A percentile compares a stretch with the other conserved stretches of the same genome.
These are phyloP conservation scores for Paramormyrops hopkinsi DNA, from an alignment of 2,797 vertebrate genomes.

Conservation along the genomic window DNA sequence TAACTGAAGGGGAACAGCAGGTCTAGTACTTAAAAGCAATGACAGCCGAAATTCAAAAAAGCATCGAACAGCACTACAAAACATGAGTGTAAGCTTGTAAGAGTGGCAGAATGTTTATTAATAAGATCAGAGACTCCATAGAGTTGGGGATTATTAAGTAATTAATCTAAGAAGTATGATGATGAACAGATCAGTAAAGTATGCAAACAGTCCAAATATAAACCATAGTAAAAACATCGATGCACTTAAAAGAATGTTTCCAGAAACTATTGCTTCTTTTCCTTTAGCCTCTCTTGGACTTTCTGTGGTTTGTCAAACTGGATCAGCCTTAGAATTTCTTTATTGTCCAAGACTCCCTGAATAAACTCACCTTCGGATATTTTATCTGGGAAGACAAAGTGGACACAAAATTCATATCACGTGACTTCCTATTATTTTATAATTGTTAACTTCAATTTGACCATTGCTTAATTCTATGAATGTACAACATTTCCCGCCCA, in stretches of 20 bases:
- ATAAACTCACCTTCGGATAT: constrained; percentile 82
- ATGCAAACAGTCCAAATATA: background rate
- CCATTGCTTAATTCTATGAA: background rate
- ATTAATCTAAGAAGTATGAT: background rate
- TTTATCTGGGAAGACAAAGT: constrained; percentile 63
- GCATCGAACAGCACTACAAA: background rate
- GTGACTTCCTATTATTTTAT: background rate
- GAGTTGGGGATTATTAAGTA: background rate
- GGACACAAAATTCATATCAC: background rate
- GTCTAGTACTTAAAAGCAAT: background rate
- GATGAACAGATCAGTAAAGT: background rate
- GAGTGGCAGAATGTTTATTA: background rate
- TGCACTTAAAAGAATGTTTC: background rate
- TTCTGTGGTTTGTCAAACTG: constrained; percentile 61
- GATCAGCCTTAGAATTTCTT: constrained; percentile 78
- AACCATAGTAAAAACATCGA: background rate
- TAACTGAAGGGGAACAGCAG: background rate
- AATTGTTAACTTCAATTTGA: background rate
- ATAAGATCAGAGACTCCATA: background rate
- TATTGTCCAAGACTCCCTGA: constrained; percentile 78
- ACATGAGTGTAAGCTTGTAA: background rate
- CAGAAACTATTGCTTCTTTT: constrained; percentile 44
- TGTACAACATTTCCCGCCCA: background rate
- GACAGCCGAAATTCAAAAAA: background rate
- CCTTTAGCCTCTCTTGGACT: constrained; percentile 47